phyloP scores from a whole-genome alignment of 1,140 invertebrate species.

The Drosophila ananassae region DNA sequence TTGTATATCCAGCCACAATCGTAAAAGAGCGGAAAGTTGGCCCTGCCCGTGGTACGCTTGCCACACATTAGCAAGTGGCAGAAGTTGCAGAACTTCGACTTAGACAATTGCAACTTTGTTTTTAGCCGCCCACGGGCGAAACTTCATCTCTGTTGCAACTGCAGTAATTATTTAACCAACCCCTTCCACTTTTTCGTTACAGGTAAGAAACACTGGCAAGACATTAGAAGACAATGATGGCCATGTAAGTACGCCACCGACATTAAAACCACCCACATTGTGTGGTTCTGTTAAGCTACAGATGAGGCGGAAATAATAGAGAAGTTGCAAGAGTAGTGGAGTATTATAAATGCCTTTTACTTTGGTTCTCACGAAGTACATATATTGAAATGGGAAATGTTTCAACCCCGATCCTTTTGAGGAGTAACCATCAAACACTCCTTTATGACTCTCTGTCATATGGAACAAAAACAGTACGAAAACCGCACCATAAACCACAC shows the following conservation, averaged over 20 bases:
- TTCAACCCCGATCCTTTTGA: neutral
- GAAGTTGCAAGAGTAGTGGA: neutral
- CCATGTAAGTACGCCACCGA: constrained; percentile 61
- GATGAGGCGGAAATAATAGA: constrained; percentile 6
- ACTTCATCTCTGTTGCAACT: constrained; percentile 36
- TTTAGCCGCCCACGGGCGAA: constrained; percentile 37
- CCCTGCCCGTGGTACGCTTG: constrained; percentile 31
- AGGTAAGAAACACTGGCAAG: constrained; percentile 58
- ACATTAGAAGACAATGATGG: constrained; percentile 53
- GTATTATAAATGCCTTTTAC: neutral
- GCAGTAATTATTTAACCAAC: constrained; percentile 41
- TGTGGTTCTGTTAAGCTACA: constrained; percentile 2
- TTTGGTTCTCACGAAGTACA: too few relatives aligned
- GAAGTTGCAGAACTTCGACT: constrained; percentile 43
- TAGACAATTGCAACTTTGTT: constrained; percentile 66
- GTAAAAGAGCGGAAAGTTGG: constrained; percentile 41
- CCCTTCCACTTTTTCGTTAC: constrained; percentile 40
- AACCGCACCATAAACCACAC: constrained; percentile 25
- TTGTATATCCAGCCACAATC: constrained; percentile 34
- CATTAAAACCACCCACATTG: constrained; percentile 46
- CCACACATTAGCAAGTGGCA: constrained; percentile 54
- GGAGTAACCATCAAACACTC: neutral
- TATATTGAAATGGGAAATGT: too few relatives aligned
- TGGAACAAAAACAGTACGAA: constrained; percentile 2
- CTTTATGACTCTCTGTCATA: neutral